These are phyloP conservation scores for Scomber colias DNA, from an alignment of 2,113 vertebrate genomes.

Conservation along the genomic window DNA sequence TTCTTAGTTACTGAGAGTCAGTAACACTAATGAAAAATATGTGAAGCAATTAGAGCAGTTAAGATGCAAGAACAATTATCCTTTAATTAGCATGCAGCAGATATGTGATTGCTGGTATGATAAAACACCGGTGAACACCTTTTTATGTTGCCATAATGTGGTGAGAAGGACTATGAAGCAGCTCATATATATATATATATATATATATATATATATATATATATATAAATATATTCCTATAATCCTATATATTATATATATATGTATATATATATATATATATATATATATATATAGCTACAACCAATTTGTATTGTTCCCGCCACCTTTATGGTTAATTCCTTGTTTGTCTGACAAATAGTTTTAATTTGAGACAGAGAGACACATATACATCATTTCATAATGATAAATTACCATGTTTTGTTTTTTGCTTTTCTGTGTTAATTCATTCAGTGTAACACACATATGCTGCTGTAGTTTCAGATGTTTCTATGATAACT, in stretches of 20 bases:
- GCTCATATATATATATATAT: too few species aligned
- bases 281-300: too few species aligned
- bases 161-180: not conserved
- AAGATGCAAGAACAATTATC: slow-evolving; percentile 16
- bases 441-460: not conserved
- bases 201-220: too few species aligned
- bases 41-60: slow-evolving; percentile 21
- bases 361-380: not conserved
- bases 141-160: not conserved
- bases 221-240: too few species aligned
- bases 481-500: too few species aligned
- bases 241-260: too few species aligned
- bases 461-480: not conserved
- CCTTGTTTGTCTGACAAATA: too few species aligned
- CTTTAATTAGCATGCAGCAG: slow-evolving; percentile 2
- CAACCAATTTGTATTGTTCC: not conserved
- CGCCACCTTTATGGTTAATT: too few species aligned
- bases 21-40: slow-evolving; percentile 14
- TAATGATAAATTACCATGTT: not conserved
- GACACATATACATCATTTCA: not conserved
- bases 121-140: not conserved
- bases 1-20: slow-evolving; percentile 2
- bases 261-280: too few species aligned
- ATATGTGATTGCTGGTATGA: not conserved
- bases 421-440: not conserved